phyloP scores from a whole-genome alignment of 2,888 invertebrate species.

The Ormyrus rosae region DNA sequence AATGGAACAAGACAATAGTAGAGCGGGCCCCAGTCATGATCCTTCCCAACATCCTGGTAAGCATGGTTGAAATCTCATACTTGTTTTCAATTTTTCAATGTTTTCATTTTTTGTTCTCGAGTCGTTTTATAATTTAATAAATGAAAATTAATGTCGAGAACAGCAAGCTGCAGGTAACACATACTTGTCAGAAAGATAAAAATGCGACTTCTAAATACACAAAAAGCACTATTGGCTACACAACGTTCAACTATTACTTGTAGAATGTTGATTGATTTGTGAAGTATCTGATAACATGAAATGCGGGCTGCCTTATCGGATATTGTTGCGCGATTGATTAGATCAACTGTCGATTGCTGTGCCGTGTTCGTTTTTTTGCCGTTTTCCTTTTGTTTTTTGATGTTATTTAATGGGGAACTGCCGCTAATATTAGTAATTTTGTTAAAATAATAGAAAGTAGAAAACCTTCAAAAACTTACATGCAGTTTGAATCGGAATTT shows the following conservation, averaged over 20 bases:
- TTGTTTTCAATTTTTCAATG: constrained; percentile 7
- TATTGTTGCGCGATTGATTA: constrained; percentile 5
- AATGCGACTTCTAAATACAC: not conserved
- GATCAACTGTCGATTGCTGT: constrained; percentile 40
- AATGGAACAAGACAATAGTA: constrained; percentile 83
- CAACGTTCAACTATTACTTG: constrained; percentile 27
- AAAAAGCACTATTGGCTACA: not conserved
- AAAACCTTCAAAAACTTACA: too few species aligned
- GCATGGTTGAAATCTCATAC: constrained; percentile 58
- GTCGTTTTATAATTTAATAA: constrained; percentile 34
- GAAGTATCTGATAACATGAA: constrained; percentile 15
- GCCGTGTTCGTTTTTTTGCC: constrained; percentile 42
- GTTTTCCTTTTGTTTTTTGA: constrained; percentile 47
- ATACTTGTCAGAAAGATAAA: constrained; percentile 19
- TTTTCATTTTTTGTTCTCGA: constrained; percentile 23
- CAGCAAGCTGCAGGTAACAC: constrained; percentile 20
- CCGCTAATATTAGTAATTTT: too few species aligned
- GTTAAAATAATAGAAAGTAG: too few species aligned
- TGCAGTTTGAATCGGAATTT: too few species aligned
- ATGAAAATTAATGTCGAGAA: constrained; percentile 52
- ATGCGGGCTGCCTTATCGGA: constrained; percentile 1
- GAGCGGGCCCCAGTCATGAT: constrained; percentile 81
- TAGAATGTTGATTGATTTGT: constrained; percentile 26
- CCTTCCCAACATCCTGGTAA: constrained; percentile 82
- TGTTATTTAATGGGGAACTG: constrained; percentile 37